These are phyloP conservation scores for Archocentrus centrarchus DNA, from an alignment of 2,113 vertebrate genomes.

Conservation along the genomic window DNA sequence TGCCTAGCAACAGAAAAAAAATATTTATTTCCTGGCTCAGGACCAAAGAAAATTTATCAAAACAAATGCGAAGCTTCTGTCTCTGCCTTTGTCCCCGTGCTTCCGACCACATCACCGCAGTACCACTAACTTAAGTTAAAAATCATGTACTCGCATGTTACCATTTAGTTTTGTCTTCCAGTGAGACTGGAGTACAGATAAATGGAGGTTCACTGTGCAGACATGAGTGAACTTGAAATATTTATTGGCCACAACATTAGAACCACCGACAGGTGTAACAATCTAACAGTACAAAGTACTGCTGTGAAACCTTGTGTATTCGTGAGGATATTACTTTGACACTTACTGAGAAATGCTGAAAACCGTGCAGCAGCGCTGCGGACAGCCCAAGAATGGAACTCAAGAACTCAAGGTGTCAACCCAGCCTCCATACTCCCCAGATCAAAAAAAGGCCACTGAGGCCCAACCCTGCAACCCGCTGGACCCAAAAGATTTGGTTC, in stretches of 20 bases:
- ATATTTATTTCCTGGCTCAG: conserved; percentile 23
- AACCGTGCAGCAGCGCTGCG: not conserved
- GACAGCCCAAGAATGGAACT: too few relatives aligned
- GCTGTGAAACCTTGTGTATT: not conserved
- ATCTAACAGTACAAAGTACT: not conserved
- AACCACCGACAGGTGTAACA: not conserved
- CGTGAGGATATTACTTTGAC: not conserved
- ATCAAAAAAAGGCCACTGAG: not conserved
- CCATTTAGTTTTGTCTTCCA: conserved; percentile 1
- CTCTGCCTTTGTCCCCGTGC: conserved; percentile 27
- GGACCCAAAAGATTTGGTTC: not conserved
- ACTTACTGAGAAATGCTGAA: not conserved
- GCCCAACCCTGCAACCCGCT: not conserved
- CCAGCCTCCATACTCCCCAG: not conserved
- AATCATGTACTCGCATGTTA: not conserved
- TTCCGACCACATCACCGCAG: conserved; percentile 5
- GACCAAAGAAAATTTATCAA: conserved; percentile 36
- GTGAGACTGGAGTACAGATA: not conserved
- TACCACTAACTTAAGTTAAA: not conserved
- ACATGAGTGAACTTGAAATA: not conserved
- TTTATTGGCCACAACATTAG: not conserved
- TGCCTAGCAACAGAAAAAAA: conserved; percentile 49
- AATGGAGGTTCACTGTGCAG: not conserved
- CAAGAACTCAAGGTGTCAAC: not conserved
- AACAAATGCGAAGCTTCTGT: conserved; percentile 35